A percentile compares a stretch with the other conserved stretches of the same genome.
Conservation (phyloP, 2,113 vertebrate species). For the Columba livia region DNA sequence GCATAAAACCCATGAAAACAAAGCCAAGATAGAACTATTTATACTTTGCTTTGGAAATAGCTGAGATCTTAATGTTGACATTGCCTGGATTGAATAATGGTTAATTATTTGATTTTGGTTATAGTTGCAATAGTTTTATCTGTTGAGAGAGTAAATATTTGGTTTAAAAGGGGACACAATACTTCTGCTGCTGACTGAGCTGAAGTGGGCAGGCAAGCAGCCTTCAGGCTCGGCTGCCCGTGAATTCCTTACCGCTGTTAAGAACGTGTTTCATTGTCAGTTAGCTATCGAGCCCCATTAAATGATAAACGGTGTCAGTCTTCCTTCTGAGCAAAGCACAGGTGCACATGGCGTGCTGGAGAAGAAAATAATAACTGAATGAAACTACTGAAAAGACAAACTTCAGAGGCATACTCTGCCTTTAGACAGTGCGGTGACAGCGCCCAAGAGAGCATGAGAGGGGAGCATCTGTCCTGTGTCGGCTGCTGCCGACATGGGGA, state of each 20-base stretch:
- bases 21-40: neutral
- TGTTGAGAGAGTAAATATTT: neutral
- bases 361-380: constrained; percentile 8
- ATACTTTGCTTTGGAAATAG: neutral
- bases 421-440: neutral
- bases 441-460: neutral
- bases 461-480: constrained; percentile 13
- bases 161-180: neutral
- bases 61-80: neutral
- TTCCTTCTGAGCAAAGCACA: constrained; percentile 21
- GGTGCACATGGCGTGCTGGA: neutral
- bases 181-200: constrained; percentile 34
- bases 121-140: neutral
- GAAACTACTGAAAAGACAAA: constrained; percentile 27
- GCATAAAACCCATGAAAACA: neutral
- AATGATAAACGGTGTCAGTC: constrained; percentile 30
- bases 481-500: neutral
- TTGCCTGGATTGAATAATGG: neutral
- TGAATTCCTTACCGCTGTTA: constrained; percentile 33
- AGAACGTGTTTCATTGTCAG: constrained; percentile 44
- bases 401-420: neutral
- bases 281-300: constrained; percentile 24
- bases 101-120: neutral
- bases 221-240: constrained; percentile 36
- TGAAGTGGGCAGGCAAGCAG: neutral